Percentiles rank a stretch among this genome's conserved stretches.
Conservation (phyloP, 2,888 invertebrate genomes). For the Bombylius discolor region DNA sequence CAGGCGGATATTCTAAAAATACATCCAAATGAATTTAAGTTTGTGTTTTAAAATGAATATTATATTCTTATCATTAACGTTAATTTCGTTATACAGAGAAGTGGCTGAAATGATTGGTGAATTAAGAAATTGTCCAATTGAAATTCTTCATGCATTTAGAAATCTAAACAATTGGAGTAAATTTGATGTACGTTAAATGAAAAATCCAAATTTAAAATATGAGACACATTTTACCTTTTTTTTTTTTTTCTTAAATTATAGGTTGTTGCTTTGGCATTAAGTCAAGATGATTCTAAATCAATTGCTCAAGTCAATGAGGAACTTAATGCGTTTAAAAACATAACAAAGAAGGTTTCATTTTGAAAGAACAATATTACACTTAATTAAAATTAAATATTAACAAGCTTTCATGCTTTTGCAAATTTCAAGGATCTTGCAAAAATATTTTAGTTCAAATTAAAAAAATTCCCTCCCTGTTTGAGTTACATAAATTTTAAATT, state of each 20-base stretch:
- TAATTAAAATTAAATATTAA: no score
- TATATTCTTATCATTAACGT: no score
- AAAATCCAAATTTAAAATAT: neutral
- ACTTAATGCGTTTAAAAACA: neutral
- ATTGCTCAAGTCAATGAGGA: conserved; percentile 18
- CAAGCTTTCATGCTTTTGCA: no score
- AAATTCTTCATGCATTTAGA: conserved; percentile 41
- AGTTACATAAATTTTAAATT: no score
- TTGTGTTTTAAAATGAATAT: conserved; percentile 12
- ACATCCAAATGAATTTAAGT: conserved; percentile 40
- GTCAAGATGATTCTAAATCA: conserved; percentile 18
- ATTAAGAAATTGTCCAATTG: conserved; percentile 36
- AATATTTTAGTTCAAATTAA: no score
- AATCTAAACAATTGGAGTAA: conserved; percentile 35
- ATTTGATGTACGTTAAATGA: conserved; percentile 19
- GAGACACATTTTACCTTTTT: neutral
- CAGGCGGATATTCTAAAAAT: conserved; percentile 40
- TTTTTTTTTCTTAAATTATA: conserved; percentile 4
- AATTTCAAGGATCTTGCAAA: no score
- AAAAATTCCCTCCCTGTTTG: no score
- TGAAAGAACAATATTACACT: no score
- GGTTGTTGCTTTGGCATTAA: conserved; percentile 35
- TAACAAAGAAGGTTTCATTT: no score
- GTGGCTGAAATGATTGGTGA: conserved; percentile 38
- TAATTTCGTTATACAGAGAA: conserved; percentile 24